Base-by-base conservation (phyloP, 2,113 vertebrate genomes). In the Callipepla squamata region DNA sequence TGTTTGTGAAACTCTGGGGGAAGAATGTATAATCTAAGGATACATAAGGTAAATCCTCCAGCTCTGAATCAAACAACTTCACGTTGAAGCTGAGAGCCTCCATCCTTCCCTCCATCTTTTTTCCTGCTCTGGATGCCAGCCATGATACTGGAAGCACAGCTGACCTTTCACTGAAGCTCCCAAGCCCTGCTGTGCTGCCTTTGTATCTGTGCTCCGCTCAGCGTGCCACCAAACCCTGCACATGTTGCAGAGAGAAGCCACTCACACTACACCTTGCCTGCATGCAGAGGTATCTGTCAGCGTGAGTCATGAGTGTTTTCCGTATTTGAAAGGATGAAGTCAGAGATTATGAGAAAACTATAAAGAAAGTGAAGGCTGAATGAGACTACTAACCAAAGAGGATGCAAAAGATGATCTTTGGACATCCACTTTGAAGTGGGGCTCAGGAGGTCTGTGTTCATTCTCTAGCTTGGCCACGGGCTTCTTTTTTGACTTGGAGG, bases 171-270 rank as follows among this genome's bases (percentile, higher is more conserved):
- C 48, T 80, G 77, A 72, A 78, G 78, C 85, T 93, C 9, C 72
- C 1, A 5, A 72, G 28, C 47, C 45, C 61, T 0, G 9, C 77
- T 75, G 57, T 48, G 36, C 72, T 77, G 85, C 70, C 78, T 92
- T 93, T 95, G 85, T 23, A 83, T 92, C 84, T 91, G 45, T 3
- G 8, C 48, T 83, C 21, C 68, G 20, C 73, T 95, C 74, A 62
- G 36, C 82, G 69, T 53, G 9, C 32, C 45, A 42, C 11, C 5
- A 90, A 40, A 69, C 61, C 34, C 68, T 36, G 47, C 63, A 84
- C 45, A 5, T 57, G 36, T 28, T 81, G 59, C 74, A 72, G 78
- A 85, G 58, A 65, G 68, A 44, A 95, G 20, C 47, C 1, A 1
- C 59, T 88, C 53, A 68, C 65, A 11, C n/a, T 30, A 44, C 4